These are phyloP conservation scores for Puntigrus tetrazona DNA, from an alignment of 2,113 vertebrate genomes.

Conservation along the genomic window DNA sequence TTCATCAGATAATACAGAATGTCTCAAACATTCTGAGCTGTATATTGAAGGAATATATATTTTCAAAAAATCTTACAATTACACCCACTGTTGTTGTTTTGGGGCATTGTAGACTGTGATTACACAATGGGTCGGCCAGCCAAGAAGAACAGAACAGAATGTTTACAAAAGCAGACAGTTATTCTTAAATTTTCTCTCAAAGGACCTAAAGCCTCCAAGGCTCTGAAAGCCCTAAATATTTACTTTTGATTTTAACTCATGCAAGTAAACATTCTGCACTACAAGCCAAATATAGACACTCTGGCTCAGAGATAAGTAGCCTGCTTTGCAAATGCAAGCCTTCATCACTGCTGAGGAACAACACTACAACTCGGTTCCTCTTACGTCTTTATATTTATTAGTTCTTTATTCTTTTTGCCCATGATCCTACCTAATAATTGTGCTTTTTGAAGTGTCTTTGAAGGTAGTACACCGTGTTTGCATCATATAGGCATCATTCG, in stretches of 20 bases:
- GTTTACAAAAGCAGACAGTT: conserved; percentile 47
- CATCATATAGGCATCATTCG: not conserved
- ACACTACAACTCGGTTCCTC: not conserved
- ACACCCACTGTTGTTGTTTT: not conserved
- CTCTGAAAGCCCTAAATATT: conserved; percentile 23
- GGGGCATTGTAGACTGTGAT: conserved; percentile 15
- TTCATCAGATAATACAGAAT: conserved; percentile 19
- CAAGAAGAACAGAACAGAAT: conserved; percentile 23
- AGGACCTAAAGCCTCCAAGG: conserved; percentile 6
- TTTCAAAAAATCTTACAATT: not conserved
- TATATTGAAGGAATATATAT: not conserved
- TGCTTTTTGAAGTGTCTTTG: not conserved
- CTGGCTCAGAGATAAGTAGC: conserved; percentile 1
- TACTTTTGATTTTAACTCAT: conserved; percentile 43
- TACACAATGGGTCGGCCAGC: conserved; percentile 29
- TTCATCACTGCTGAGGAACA: not conserved
- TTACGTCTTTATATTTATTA: not conserved
- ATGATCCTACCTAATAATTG: not conserved
- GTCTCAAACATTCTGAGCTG: not conserved
- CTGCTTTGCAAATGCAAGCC: not conserved
- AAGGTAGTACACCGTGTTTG: not conserved
- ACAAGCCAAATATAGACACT: conserved; percentile 28
- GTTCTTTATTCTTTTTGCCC: not conserved
- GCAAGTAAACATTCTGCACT: conserved; percentile 35
- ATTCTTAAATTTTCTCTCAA: conserved; percentile 20